A percentile compares a stretch with the other conserved stretches of the same genome.
Evolutionary conservation across 2,113 vertebrate species (phyloP).

Genomic region (Cynocephalus volans): DNA sequence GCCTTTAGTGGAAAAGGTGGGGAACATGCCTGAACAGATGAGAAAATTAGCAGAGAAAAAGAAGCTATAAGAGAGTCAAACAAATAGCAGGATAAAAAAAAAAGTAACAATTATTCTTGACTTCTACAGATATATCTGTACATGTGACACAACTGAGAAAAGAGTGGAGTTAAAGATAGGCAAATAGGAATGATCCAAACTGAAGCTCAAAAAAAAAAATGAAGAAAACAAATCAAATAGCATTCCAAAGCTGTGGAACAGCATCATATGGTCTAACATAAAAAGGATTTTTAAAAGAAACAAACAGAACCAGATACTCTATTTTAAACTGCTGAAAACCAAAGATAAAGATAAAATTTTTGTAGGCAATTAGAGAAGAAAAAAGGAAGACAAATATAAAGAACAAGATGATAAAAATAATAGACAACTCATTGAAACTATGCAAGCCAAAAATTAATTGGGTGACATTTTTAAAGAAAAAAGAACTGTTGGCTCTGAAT

Average conservation of each 20-base stretch:
- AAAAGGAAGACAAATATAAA: not conserved
- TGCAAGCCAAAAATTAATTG: not conserved
- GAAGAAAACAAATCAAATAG: not conserved
- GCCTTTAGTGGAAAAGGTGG: not conserved
- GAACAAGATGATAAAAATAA: not conserved
- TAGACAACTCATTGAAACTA: not conserved
- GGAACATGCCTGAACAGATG: not conserved
- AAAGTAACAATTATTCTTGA: not conserved
- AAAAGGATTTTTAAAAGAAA: not conserved
- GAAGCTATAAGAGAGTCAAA: not conserved
- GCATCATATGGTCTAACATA: not conserved
- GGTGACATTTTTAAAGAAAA: not conserved
- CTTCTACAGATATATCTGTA: not conserved
- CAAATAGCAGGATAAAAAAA: not conserved
- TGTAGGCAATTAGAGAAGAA: not conserved
- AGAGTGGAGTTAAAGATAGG: not conserved
- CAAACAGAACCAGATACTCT: not conserved
- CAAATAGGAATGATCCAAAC: not conserved
- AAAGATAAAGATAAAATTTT: not conserved
- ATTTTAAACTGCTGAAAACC: not conserved
- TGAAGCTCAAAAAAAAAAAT: not conserved
- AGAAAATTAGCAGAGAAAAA: not conserved
- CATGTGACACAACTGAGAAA: not conserved
- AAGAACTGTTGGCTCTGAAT: not conserved
- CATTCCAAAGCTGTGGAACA: not conserved